Base-by-base conservation (phyloP, 2,888 invertebrate species). In the Leptogaster cylindrica region DNA sequence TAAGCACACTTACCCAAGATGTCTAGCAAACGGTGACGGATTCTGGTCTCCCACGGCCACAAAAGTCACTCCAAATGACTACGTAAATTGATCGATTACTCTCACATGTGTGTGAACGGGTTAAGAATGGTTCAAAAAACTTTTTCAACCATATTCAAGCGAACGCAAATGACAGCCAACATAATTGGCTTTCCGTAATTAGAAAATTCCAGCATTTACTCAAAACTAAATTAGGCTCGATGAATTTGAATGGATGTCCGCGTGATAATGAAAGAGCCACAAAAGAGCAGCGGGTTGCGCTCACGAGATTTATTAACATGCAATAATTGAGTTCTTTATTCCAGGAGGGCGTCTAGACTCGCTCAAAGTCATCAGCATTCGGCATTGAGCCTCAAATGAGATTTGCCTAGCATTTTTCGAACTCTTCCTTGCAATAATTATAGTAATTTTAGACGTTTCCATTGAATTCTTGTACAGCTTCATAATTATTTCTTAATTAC, bases 261-360 rank as follows among this genome's bases (percentile, higher is more conserved):
- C 27, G 52, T 10, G 28, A 16, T 28, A 31, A 31, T 52, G 52
- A 4, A 33, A 18, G 5, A 10, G 31, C 33, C 33, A 52, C 52
- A 52, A 52, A 18, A 52, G 52, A 52, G 18, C 52, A 52, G 52
- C 52, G 20, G 52, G 52, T 52, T 33, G 52, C 31, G 28, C 28
- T 16, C 16, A 52, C n/a, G 52, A 28, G 52, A 52, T 52, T 52
- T 52, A 52, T 52, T 52, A 52, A 31, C 31, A 33, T 31, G 31
- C n/a, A 52, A 52, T 52, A 52, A 52, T 52, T 52, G 52, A 52
- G 52, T 52, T 52, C 52, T 52, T 52, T 52, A 52, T 52, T 52
- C 33, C 52, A 52, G 18, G 31, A 52, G 52, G 31, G 27, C 50
- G 50, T 50, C 28, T 31, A 52, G 52, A 52, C 25, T 23, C 33